Evolutionary conservation across 92 coral and sea anemone species (phyloP).

Genomic region (Heliopora coerulea): DNA sequence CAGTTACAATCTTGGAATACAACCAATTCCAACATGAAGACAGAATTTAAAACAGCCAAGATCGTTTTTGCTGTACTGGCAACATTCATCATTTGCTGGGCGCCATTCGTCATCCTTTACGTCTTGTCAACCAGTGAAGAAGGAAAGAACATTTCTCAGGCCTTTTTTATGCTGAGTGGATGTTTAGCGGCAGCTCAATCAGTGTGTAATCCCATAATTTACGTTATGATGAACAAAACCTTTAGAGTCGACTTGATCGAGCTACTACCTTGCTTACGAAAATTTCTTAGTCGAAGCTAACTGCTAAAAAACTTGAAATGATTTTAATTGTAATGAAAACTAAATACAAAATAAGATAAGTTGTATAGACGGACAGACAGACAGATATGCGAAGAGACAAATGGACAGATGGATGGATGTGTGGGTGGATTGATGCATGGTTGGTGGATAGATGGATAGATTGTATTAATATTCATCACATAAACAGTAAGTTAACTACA

Average conservation of each 20-base stretch:
- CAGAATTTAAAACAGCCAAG: slow-evolving; percentile 59
- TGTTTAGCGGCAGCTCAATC: slow-evolving; percentile 60
- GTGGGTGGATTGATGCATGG: too few species aligned
- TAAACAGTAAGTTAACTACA: too few species aligned
- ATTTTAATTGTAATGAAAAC: too few species aligned
- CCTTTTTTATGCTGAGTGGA: slow-evolving; percentile 54
- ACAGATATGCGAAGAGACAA: too few species aligned
- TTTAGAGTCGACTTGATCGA: slow-evolving; percentile 44
- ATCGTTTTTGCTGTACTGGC: slow-evolving; percentile 61
- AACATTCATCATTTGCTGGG: slow-evolving; percentile 54
- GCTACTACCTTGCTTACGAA: slow-evolving; percentile 28
- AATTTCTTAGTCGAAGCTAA: too few species aligned
- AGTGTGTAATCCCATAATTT: slow-evolving; percentile 55
- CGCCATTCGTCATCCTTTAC: slow-evolving; percentile 57
- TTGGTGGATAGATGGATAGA: too few species aligned
- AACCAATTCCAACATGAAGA: slow-evolving; percentile 4
- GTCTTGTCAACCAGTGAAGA: slow-evolving; percentile 51
- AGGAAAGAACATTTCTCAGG: slow-evolving; percentile 44
- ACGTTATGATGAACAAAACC: slow-evolving; percentile 49
- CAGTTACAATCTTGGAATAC: slow-evolving; percentile 20
- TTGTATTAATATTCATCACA: too few species aligned
- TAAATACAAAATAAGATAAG: too few species aligned
- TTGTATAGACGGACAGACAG: too few species aligned
- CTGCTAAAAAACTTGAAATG: too few species aligned
- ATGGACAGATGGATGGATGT: too few species aligned